Evolutionary conservation across 37 sponge, comb jelly and placozoan species (phyloP).

Genomic region (Dysidea cf. avara): DNA sequence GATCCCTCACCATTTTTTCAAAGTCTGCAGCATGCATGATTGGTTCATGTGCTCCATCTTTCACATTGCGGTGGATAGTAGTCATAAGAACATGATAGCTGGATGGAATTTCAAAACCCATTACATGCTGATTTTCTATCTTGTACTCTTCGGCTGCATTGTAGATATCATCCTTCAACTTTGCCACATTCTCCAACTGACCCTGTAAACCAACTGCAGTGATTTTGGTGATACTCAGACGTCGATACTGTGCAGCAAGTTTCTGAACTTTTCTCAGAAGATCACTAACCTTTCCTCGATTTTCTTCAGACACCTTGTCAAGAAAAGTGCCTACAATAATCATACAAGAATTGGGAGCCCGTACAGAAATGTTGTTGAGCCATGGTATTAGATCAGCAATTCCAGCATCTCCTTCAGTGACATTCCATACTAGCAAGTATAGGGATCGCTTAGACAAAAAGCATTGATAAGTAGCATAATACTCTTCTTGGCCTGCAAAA

Average conservation of each 20-base stretch:
- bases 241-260: conserved; percentile 40
- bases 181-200: conserved; percentile 55
- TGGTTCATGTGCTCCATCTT: conserved; percentile 42
- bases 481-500: no score
- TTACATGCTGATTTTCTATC: conserved; percentile 36
- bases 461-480: conserved; percentile 96
- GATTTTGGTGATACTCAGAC: conserved; percentile 64
- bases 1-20: conserved; percentile 41
- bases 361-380: conserved; percentile 68
- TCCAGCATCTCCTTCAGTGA: no score
- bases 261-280: conserved; percentile 50
- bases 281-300: conserved; percentile 31
- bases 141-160: conserved; percentile 67
- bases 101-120: conserved; percentile 86
- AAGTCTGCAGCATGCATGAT: conserved; percentile 80
- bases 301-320: no score
- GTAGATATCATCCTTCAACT: conserved; percentile 82
- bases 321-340: no score
- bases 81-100: conserved; percentile 82
- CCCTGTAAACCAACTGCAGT: conserved; percentile 59
- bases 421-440: no score
- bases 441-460: conserved; percentile 86
- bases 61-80: conserved; percentile 62
- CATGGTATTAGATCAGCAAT: conserved; percentile 69
- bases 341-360: conserved; percentile 57